These are phyloP conservation scores for Tetramorium simillimum DNA, from an alignment of 1,140 invertebrate species.

Conservation along the genomic window DNA sequence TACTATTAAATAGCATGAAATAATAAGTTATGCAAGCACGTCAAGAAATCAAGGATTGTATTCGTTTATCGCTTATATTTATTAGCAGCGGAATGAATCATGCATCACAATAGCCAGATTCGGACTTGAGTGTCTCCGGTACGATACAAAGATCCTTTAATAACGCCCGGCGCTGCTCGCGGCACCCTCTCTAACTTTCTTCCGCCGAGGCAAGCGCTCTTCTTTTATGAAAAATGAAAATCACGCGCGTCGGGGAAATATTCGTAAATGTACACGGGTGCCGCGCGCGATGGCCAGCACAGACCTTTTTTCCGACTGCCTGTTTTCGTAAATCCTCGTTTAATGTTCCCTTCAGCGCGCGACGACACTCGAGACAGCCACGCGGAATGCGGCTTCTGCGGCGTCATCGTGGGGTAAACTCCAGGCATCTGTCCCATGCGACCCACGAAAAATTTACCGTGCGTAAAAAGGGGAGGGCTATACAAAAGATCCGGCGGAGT, in stretches of 20 bases:
- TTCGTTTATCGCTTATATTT: neutral
- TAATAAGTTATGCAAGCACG: neutral
- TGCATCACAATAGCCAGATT: neutral
- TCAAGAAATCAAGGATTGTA: neutral
- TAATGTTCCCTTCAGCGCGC: constrained; percentile 50
- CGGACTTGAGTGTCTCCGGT: neutral
- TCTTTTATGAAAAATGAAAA: constrained; percentile 54
- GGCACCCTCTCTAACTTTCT: neutral
- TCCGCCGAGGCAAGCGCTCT: neutral
- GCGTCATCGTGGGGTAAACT: constrained; percentile 45
- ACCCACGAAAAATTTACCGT: constrained; percentile 40
- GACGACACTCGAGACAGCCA: constrained; percentile 32
- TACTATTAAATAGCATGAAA: neutral
- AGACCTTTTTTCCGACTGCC: constrained; percentile 41
- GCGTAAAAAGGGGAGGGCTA: constrained; percentile 19
- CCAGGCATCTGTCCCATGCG: constrained; percentile 22
- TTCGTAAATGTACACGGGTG: constrained; percentile 26
- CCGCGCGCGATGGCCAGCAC: constrained; percentile 19
- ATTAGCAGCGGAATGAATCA: neutral
- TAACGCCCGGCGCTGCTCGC: constrained; percentile 18
- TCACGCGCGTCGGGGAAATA: constrained; percentile 43
- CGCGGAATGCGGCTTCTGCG: constrained; percentile 41
- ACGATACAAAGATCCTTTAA: constrained; percentile 14
- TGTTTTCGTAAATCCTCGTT: constrained; percentile 58
- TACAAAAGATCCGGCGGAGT: constrained; percentile 12